These are phyloP conservation scores for Myotis daubentonii DNA, from an alignment of 2,797 vertebrate genomes.

Conservation along the genomic window DNA sequence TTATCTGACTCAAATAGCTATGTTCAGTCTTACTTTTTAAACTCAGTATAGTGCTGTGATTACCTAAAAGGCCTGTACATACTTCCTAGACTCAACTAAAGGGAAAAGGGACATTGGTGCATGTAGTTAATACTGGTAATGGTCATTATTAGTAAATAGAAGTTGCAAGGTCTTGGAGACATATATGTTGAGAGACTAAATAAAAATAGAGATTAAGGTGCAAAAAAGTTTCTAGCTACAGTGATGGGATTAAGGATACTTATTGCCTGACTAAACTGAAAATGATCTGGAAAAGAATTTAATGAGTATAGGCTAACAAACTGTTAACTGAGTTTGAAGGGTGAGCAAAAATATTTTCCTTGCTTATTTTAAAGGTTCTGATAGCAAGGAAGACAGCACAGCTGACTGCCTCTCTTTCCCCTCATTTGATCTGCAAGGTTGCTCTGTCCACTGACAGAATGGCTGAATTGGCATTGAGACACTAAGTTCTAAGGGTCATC, in stretches of 20 bases:
- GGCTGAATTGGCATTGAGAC: not conserved
- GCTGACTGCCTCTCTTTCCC: not conserved
- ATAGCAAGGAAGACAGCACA: not conserved
- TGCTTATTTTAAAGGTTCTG: not conserved
- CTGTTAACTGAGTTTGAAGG: not conserved
- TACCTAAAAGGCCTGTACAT: not conserved
- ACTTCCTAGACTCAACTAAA: not conserved
- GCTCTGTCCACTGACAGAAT: not conserved
- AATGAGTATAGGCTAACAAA: not conserved
- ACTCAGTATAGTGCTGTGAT: no score
- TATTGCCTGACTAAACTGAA: not conserved
- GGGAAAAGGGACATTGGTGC: not conserved
- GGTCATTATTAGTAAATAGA: not conserved
- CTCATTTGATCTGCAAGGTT: not conserved
- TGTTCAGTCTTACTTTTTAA: not conserved
- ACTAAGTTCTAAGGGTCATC: not conserved
- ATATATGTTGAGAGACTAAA: not conserved
- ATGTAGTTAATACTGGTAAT: not conserved
- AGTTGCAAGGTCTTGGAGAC: not conserved
- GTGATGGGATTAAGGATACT: not conserved
- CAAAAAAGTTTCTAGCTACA: not conserved
- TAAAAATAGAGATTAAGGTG: not conserved
- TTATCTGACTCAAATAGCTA: not conserved
- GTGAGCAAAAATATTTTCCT: not conserved
- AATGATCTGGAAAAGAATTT: not conserved